phyloP scores from a whole-genome alignment of 1,140 invertebrate genomes.

The Drosophila navojoa region DNA sequence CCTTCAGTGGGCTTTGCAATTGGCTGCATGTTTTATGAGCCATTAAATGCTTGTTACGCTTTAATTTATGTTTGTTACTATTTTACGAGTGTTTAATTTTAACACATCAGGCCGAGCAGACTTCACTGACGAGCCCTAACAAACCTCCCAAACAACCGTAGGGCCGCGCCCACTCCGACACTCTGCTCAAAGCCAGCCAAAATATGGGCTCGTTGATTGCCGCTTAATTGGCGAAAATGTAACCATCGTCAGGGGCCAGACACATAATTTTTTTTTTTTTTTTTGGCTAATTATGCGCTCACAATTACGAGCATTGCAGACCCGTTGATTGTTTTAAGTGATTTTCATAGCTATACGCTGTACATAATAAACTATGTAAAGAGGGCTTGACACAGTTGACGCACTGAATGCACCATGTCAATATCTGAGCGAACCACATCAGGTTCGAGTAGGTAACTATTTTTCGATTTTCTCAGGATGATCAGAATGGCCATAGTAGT shows the following conservation, averaged over 20 bases:
- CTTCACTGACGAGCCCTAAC: conserved; percentile 18
- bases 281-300: conserved; percentile 66
- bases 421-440: too few species aligned
- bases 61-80: conserved; percentile 71
- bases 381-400: background rate
- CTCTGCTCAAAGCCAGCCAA: background rate
- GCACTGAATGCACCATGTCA: background rate
- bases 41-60: conserved; percentile 79
- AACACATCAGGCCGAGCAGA: conserved; percentile 51
- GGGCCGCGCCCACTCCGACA: background rate
- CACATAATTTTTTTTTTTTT: conserved; percentile 30
- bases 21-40: conserved; percentile 60
- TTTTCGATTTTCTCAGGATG: too few species aligned
- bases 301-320: conserved; percentile 28
- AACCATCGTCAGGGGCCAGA: conserved; percentile 36
- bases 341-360: conserved; percentile 10
- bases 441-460: too few species aligned
- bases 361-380: background rate
- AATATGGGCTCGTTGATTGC: conserved; percentile 52
- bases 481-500: too few species aligned
- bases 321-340: conserved; percentile 46
- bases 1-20: conserved; percentile 1
- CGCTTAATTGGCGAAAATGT: conserved; percentile 72
- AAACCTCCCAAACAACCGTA: background rate
- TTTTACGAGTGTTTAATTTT: conserved; percentile 79